These are phyloP conservation scores for Heliothis peltigera DNA, from an alignment of 2,888 invertebrate species.

Conservation along the genomic window DNA sequence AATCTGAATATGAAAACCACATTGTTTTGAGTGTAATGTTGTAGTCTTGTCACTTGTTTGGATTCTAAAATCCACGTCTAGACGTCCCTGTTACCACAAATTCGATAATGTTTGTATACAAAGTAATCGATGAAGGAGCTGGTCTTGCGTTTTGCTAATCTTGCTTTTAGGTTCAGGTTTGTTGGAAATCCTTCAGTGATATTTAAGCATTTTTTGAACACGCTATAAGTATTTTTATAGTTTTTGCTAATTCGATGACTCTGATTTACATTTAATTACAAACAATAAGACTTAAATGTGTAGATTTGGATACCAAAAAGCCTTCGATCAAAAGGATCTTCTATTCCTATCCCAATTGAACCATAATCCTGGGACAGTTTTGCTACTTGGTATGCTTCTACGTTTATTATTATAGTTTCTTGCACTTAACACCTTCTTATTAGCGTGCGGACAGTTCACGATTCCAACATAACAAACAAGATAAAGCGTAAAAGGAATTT, in stretches of 20 bases:
- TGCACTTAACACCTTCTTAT: conserved; percentile 63
- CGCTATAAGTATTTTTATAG: neutral
- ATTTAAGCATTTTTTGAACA: neutral
- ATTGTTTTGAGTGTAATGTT: conserved; percentile 49
- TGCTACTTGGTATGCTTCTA: conserved; percentile 8
- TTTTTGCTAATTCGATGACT: neutral
- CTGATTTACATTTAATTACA: too few species aligned
- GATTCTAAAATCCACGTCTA: conserved; percentile 55
- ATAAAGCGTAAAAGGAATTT: conserved; percentile 44
- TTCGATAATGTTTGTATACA: conserved; percentile 50
- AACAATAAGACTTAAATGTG: neutral
- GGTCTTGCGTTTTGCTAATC: neutral
- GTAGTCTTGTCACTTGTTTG: conserved; percentile 50
- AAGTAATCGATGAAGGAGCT: conserved; percentile 24
- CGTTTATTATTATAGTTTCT: conserved; percentile 52
- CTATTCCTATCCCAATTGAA: neutral
- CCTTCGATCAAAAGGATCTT: neutral
- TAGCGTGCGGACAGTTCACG: conserved; percentile 58
- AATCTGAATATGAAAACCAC: conserved; percentile 56
- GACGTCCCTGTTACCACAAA: conserved; percentile 47
- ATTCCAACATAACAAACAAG: conserved; percentile 44
- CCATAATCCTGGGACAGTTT: neutral
- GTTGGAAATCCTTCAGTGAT: neutral
- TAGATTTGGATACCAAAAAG: neutral
- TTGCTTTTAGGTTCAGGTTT: neutral